A percentile compares a stretch with the other conserved stretches of the same genome.
Conservation (phyloP, 2,888 invertebrate species). For the Bellardia bayeri region DNA sequence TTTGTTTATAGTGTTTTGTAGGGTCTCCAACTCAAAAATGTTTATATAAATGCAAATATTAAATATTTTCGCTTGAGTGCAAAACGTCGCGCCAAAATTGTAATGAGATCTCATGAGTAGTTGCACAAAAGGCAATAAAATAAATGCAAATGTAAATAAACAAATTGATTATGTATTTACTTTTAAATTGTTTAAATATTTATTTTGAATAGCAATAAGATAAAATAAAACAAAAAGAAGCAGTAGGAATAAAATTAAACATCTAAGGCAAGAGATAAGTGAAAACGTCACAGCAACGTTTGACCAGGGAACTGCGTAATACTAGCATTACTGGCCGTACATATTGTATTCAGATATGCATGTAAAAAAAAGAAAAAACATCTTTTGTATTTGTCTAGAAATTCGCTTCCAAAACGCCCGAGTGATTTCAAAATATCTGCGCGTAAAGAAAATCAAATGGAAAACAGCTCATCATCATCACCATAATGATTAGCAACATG, state of each 20-base stretch:
- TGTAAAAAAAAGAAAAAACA: not conserved
- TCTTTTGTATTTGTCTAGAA: constrained; percentile 33
- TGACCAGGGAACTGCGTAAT: too few relatives aligned
- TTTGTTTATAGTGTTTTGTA: too few relatives aligned
- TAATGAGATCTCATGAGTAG: constrained; percentile 29
- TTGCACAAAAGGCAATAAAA: not conserved
- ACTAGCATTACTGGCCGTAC: too few relatives aligned
- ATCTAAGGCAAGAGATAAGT: not conserved
- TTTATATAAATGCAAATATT: not conserved
- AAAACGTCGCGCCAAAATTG: constrained; percentile 51
- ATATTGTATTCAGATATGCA: too few relatives aligned
- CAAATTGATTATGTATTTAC: constrained; percentile 18
- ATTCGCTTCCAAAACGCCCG: constrained; percentile 49
- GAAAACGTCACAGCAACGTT: not conserved
- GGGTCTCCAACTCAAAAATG: too few relatives aligned
- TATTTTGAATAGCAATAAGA: not conserved
- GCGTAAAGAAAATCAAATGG: not conserved
- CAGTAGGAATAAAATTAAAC: not conserved
- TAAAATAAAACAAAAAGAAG: not conserved
- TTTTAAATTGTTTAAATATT: constrained; percentile 6
- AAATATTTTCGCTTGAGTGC: constrained; percentile 21
- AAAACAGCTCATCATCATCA: constrained; percentile 5
- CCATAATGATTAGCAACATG: constrained; percentile 17
- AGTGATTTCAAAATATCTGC: constrained; percentile 39
- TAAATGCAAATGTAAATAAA: constrained; percentile 9